These are phyloP conservation scores for Alectoris magna DNA, from an alignment of 2,797 vertebrate genomes.

Conservation along the genomic window DNA sequence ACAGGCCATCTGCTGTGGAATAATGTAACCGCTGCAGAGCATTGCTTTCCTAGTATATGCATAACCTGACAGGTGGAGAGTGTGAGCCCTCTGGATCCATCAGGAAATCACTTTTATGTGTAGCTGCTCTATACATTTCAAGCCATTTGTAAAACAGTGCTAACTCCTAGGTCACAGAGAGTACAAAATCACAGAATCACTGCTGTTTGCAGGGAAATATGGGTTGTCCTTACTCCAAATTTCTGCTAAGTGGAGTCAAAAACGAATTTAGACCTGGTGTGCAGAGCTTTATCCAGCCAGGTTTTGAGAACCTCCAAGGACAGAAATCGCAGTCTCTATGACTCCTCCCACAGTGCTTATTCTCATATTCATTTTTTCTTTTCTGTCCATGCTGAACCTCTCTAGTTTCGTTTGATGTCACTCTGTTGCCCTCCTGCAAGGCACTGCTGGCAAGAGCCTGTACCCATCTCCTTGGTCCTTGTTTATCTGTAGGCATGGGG, in stretches of 20 bases:
- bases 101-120: neutral
- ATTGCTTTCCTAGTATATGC: neutral
- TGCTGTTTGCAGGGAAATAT: neutral
- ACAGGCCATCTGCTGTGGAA: constrained; percentile 29
- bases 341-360: neutral
- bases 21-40: constrained; percentile 4
- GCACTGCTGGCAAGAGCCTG: neutral
- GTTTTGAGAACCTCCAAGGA: neutral
- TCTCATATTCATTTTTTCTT: neutral
- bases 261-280: neutral
- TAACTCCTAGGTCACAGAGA: neutral
- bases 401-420: neutral
- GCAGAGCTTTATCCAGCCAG: neutral
- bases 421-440: neutral
- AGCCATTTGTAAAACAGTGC: neutral
- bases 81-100: neutral
- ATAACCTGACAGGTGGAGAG: constrained; percentile 8
- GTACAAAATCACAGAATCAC: neutral
- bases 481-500: neutral
- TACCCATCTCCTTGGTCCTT: neutral
- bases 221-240: neutral
- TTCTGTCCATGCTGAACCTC: neutral
- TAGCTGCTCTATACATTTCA: neutral
- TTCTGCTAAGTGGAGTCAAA: neutral
- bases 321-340: neutral